Evolutionary conservation across 2,888 invertebrate genomes (phyloP).

Genomic region (Rhaphigaster nebulosa): DNA sequence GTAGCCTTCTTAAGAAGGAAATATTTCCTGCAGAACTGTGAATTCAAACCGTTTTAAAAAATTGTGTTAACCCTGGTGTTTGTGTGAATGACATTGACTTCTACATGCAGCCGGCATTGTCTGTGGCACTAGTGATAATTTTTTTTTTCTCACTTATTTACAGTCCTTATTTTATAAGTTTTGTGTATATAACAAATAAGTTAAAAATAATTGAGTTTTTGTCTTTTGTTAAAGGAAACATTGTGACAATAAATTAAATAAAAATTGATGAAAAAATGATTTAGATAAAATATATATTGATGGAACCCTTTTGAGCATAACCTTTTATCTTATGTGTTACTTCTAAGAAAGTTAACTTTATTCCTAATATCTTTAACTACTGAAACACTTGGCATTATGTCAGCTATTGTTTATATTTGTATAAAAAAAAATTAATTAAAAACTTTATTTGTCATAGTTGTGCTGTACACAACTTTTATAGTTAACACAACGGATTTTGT

Average conservation of each 20-base stretch:
- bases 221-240: slow-evolving; percentile 57
- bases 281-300: slow-evolving; percentile 31
- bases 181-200: slow-evolving; percentile 57
- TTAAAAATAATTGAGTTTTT: slow-evolving; percentile 48
- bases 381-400: slow-evolving; percentile 24
- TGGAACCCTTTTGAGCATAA: slow-evolving; percentile 24
- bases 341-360: slow-evolving; percentile 8
- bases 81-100: slow-evolving; percentile 34
- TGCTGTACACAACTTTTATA: slow-evolving; percentile 39
- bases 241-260: slow-evolving; percentile 56
- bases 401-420: slow-evolving; percentile 46
- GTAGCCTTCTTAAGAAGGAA: background rate
- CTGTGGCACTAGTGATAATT: slow-evolving; percentile 49
- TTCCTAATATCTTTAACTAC: slow-evolving; percentile 21
- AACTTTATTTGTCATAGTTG: background rate
- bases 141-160: slow-evolving; percentile 44
- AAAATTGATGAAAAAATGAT: slow-evolving; percentile 42
- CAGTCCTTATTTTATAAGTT: slow-evolving; percentile 56
- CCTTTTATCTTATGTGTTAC: slow-evolving; percentile 21
- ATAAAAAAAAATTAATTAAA: slow-evolving; percentile 6
- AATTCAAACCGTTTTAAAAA: background rate
- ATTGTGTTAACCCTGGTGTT: slow-evolving; percentile 29
- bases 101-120: slow-evolving; percentile 10
- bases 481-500: slow-evolving; percentile 50
- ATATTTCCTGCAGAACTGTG: slow-evolving; percentile 31